These are phyloP conservation scores for Erethizon dorsatum DNA, from an alignment of 2,797 vertebrate genomes.

Conservation along the genomic window DNA sequence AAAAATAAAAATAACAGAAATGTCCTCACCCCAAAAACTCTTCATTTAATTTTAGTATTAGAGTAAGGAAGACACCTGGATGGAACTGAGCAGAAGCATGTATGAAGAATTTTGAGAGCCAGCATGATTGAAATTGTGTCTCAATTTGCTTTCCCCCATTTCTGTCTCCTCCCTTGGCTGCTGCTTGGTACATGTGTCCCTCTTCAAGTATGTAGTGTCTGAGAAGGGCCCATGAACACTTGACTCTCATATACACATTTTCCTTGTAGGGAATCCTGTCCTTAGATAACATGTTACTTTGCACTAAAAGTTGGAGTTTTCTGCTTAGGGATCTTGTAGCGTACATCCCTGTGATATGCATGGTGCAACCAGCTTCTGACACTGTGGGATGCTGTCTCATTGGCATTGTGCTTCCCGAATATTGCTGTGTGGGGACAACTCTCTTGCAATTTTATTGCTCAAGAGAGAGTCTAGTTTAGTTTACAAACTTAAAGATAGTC, in stretches of 20 bases:
- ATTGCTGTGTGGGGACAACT: neutral
- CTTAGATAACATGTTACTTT: neutral
- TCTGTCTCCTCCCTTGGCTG: neutral
- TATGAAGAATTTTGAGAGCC: slow-evolving; percentile 41
- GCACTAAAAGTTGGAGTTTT: neutral
- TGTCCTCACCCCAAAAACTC: neutral
- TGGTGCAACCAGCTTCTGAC: rapidly evolving
- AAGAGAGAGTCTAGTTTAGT: neutral
- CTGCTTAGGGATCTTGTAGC: neutral
- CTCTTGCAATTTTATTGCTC: neutral
- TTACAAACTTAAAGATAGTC: neutral
- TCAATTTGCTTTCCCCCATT: rapidly evolving
- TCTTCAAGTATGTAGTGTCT: neutral
- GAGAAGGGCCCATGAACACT: neutral
- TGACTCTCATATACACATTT: neutral
- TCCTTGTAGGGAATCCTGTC: neutral
- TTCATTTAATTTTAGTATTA: slow-evolving; percentile 67
- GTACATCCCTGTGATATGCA: rapidly evolving
- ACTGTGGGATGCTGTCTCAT: neutral
- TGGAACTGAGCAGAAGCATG: slow-evolving; percentile 5
- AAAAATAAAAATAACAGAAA: slow-evolving; percentile 42
- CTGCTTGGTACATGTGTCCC: neutral
- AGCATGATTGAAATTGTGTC: neutral
- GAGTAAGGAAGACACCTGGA: slow-evolving; percentile 24
- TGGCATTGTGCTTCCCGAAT: neutral